Percentiles rank a stretch among this genome's conserved stretches.
Evolutionary conservation across 2,113 vertebrate species (phyloP).

Genomic region (Dipodomys merriami): DNA sequence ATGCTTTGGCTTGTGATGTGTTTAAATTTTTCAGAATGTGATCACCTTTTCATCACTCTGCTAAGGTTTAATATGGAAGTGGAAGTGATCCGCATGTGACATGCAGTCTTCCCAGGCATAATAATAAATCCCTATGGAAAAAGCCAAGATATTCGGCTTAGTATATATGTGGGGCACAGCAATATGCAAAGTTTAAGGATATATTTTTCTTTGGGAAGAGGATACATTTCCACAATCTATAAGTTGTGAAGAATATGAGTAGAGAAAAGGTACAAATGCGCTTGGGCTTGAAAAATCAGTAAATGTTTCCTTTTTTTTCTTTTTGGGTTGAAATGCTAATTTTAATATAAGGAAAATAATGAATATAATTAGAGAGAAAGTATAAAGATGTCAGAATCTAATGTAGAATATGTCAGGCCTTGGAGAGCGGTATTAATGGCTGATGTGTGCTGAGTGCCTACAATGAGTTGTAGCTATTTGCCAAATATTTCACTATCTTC

Average conservation of each 20-base stretch:
- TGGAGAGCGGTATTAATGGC: neutral
- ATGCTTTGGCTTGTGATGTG: neutral
- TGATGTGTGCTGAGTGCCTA: neutral
- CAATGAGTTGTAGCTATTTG: neutral
- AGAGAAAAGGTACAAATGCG: neutral
- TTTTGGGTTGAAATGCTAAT: neutral
- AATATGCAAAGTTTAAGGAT: neutral
- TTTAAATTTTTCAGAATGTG: neutral
- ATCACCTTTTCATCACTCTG: neutral
- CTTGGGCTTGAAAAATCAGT: neutral
- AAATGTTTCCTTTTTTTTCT: neutral
- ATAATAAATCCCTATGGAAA: neutral
- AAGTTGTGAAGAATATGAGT: neutral
- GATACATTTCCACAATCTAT: neutral
- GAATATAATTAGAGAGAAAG: neutral
- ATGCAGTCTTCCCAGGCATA: neutral
- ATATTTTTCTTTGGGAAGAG: neutral
- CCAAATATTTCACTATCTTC: neutral
- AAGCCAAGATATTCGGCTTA: neutral
- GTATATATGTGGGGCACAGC: neutral
- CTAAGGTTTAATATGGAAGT: neutral
- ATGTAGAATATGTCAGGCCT: neutral
- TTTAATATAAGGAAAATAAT: slow-evolving; percentile 16
- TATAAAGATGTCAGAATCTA: neutral
- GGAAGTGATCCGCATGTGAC: too few relatives aligned